A percentile compares a stretch with the other conserved stretches of the same genome.
phyloP scores from a whole-genome alignment of 2,888 invertebrate genomes.

The Ornithoptera priamus region DNA sequence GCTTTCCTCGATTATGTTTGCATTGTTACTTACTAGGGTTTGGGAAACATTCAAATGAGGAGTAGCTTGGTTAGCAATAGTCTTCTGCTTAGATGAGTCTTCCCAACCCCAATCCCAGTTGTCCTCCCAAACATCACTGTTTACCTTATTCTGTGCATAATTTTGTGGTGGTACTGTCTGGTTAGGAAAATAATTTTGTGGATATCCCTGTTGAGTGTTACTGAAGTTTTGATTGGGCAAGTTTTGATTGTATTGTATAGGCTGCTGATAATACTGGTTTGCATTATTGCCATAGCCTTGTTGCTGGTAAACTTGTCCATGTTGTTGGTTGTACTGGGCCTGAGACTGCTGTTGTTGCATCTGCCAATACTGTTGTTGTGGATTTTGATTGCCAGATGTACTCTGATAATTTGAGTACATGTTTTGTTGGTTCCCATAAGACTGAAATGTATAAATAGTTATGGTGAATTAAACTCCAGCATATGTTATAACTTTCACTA shows the following conservation, averaged over 20 bases:
- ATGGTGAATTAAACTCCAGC: slow-evolving; percentile 2
- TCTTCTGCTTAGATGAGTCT: slow-evolving; percentile 68
- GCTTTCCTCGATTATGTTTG: slow-evolving; percentile 79
- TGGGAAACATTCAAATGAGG: slow-evolving; percentile 36
- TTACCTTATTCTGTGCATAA: slow-evolving; percentile 47
- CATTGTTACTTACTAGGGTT: slow-evolving; percentile 55
- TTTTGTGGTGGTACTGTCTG: slow-evolving; percentile 50
- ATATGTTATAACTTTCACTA: slow-evolving; percentile 12
- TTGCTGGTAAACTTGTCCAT: slow-evolving; percentile 61
- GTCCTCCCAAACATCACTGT: slow-evolving; percentile 66
- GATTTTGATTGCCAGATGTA: slow-evolving; percentile 35
- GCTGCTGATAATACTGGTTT: slow-evolving; percentile 60
- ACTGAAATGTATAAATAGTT: slow-evolving; percentile 49
- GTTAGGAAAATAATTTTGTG: slow-evolving; percentile 58
- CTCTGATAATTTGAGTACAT: slow-evolving; percentile 61
- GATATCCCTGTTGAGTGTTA: slow-evolving; percentile 50
- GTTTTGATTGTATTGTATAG: slow-evolving; percentile 58
- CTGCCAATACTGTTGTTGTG: slow-evolving; percentile 63
- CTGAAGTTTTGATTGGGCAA: slow-evolving; percentile 53
- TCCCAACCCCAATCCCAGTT: slow-evolving; percentile 84
- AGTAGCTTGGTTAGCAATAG: slow-evolving; percentile 36
- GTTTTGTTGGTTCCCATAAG: slow-evolving; percentile 60
- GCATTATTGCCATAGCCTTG: slow-evolving; percentile 56
- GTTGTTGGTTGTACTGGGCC: slow-evolving; percentile 68
- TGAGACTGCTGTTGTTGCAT: slow-evolving; percentile 42